Evolutionary conservation across 2,797 vertebrate genomes (phyloP).

Genomic region (Pipistrellus nathusii): DNA sequence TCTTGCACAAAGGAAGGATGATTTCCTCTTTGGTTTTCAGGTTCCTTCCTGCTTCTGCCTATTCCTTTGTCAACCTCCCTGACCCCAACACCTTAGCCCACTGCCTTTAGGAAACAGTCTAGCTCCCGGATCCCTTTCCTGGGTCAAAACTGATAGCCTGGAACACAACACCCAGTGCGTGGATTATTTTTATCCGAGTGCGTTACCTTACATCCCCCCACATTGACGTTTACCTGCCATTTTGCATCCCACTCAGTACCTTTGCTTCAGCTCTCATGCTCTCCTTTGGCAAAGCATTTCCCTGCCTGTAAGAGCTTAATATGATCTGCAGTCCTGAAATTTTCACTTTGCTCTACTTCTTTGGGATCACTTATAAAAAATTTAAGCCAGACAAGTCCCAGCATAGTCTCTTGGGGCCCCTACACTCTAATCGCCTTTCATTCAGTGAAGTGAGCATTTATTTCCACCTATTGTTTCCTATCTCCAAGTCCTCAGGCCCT

Average conservation of each 20-base stretch:
- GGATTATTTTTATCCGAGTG: conserved; percentile 62
- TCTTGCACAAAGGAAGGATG: conserved; percentile 20
- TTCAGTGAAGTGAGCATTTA: conserved; percentile 36
- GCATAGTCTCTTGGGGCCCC: conserved; percentile 45
- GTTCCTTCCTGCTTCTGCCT: not conserved
- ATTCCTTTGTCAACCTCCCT: not conserved
- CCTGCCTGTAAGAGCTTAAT: conserved; percentile 26
- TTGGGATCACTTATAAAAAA: conserved; percentile 76
- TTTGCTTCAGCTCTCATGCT: not conserved
- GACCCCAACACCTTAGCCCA: not conserved
- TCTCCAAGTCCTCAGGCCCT: conserved; percentile 25
- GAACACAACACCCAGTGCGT: conserved; percentile 44
- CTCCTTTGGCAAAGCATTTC: not conserved
- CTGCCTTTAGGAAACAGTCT: conserved; percentile 62
- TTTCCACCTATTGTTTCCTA: conserved; percentile 52
- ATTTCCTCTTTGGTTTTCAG: conserved; percentile 45
- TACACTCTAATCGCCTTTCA: conserved; percentile 46
- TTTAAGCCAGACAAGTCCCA: conserved; percentile 62
- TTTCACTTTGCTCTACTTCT: conserved; percentile 69
- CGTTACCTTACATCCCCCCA: conserved; percentile 43
- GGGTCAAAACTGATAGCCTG: conserved; percentile 64
- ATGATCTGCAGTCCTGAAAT: conserved; percentile 26
- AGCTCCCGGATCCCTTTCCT: conserved; percentile 58
- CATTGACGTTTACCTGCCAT: conserved; percentile 13
- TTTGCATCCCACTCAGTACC: conserved; percentile 22